Evolutionary conservation across 2,888 invertebrate species (phyloP).

Genomic region (Rhagophthalmus giganteus): DNA sequence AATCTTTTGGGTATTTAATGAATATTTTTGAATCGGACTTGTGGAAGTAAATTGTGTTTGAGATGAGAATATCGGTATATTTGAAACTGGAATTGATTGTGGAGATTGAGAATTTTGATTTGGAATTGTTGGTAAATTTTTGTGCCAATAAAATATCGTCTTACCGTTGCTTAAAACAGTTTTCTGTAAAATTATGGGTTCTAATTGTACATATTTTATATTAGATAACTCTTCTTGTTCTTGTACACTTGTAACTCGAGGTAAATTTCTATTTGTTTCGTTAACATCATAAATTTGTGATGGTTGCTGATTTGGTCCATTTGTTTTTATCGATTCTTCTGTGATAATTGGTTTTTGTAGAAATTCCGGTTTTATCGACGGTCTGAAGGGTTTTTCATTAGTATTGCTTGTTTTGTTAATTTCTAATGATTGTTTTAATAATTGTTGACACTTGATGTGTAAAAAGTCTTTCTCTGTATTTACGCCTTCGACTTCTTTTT

Average conservation of each 20-base stretch:
- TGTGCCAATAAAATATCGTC: constrained; percentile 50
- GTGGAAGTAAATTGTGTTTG: constrained; percentile 1
- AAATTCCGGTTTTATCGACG: not conserved
- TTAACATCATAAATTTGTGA: not conserved
- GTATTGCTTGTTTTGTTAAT: not conserved
- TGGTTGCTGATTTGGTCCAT: no score
- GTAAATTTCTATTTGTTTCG: no score
- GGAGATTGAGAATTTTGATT: constrained; percentile 1
- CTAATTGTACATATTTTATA: constrained; percentile 49
- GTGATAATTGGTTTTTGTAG: not conserved
- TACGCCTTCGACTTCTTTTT: constrained; percentile 30
- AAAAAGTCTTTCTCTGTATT: constrained; percentile 38
- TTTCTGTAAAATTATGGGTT: constrained; percentile 53
- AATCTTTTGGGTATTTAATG: constrained; percentile 12
- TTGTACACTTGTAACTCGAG: not conserved
- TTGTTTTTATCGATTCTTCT: not conserved
- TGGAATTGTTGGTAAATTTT: constrained; percentile 42
- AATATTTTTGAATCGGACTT: not conserved
- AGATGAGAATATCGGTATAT: not conserved
- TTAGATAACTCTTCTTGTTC: constrained; percentile 18
- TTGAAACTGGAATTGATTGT: not conserved
- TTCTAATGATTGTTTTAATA: constrained; percentile 7
- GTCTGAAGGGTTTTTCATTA: not conserved
- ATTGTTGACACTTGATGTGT: constrained; percentile 45
- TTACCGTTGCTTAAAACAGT: constrained; percentile 50